A percentile compares a stretch with the other conserved stretches of the same genome.
These are phyloP conservation scores for Odontamblyopus lacepedii DNA, from an alignment of 2,797 vertebrate genomes.

Conservation along the genomic window DNA sequence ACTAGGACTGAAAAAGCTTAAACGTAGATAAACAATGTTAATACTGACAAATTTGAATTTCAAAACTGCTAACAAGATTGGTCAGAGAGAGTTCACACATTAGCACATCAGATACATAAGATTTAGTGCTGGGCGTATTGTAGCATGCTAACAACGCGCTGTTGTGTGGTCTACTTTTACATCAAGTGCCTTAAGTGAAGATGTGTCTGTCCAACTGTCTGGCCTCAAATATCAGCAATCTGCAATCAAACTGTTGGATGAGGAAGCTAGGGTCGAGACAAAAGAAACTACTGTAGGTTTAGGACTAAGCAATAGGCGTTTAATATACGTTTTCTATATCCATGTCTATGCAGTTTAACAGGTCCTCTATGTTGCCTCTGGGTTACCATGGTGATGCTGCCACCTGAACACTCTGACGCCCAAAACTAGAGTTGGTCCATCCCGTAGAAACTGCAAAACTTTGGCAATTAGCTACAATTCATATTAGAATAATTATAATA, in stretches of 20 bases:
- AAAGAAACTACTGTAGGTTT: slow-evolving; percentile 39
- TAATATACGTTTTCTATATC: slow-evolving; percentile 58
- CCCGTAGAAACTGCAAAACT: neutral
- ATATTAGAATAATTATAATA: neutral
- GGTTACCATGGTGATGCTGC: slow-evolving; percentile 67
- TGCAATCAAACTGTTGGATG: slow-evolving; percentile 60
- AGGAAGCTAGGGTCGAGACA: slow-evolving; percentile 50
- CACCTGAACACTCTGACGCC: slow-evolving; percentile 60
- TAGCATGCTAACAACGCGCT: slow-evolving; percentile 78
- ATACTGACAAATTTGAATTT: slow-evolving; percentile 86
- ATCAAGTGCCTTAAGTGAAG: slow-evolving; percentile 68
- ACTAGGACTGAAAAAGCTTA: slow-evolving; percentile 85
- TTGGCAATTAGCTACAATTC: slow-evolving; percentile 12
- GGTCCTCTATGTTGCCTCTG: slow-evolving; percentile 68
- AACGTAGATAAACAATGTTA: slow-evolving; percentile 88
- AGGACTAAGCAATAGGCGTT: slow-evolving; percentile 44
- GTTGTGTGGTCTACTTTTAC: slow-evolving; percentile 65
- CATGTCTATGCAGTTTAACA: slow-evolving; percentile 68
- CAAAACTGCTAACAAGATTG: slow-evolving; percentile 87
- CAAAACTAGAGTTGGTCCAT: slow-evolving; percentile 15
- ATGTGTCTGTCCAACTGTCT: slow-evolving; percentile 62
- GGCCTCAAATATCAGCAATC: slow-evolving; percentile 69
- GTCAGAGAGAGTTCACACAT: slow-evolving; percentile 91
- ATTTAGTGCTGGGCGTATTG: slow-evolving; percentile 80
- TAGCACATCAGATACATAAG: slow-evolving; percentile 86